phyloP scores from a whole-genome alignment of 37 sponge, comb jelly and placozoan species.

The Diacarnus erythraeanus region DNA sequence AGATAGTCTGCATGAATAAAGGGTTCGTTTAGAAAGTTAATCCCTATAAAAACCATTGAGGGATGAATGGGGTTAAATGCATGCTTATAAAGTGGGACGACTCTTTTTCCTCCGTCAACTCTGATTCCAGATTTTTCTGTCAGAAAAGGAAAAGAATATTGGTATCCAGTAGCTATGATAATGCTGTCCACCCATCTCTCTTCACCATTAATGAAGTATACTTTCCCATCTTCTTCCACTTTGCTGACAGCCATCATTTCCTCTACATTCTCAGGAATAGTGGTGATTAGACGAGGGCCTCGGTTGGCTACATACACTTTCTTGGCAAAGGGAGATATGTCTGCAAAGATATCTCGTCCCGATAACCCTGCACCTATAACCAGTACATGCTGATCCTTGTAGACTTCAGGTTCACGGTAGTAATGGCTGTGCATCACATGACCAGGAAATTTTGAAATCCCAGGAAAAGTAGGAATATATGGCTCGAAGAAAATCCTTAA shows the following conservation, averaged over 20 bases:
- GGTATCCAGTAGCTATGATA: conserved; percentile 76
- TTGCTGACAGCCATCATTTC: conserved; percentile 21
- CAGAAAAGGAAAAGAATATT: conserved; percentile 72
- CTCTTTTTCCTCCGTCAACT: conserved; percentile 15
- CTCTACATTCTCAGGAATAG: conserved; percentile 48
- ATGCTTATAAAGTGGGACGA: conserved; percentile 76
- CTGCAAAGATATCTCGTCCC: conserved; percentile 66
- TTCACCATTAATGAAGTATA: conserved; percentile 31
- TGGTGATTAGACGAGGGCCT: neutral
- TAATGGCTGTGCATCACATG: conserved; percentile 62
- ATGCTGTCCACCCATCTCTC: conserved; percentile 37
- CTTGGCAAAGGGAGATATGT: conserved; percentile 41
- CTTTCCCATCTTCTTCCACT: conserved; percentile 26
- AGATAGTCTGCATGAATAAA: conserved; percentile 55
- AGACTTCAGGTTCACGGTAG: conserved; percentile 63
- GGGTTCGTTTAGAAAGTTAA: conserved; percentile 26
- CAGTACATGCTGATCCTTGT: conserved; percentile 51
- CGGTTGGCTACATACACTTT: conserved; percentile 37
- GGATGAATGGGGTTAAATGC: conserved; percentile 64
- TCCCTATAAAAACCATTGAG: conserved; percentile 67
- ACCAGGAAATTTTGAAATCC: conserved; percentile 55
- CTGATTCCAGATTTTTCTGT: conserved; percentile 39
- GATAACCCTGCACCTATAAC: conserved; percentile 71
- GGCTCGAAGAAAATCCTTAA: conserved; percentile 71
- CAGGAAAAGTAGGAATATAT: conserved; percentile 27